Conservation (phyloP, 2,888 invertebrate species). For the Clivina fossor region DNA sequence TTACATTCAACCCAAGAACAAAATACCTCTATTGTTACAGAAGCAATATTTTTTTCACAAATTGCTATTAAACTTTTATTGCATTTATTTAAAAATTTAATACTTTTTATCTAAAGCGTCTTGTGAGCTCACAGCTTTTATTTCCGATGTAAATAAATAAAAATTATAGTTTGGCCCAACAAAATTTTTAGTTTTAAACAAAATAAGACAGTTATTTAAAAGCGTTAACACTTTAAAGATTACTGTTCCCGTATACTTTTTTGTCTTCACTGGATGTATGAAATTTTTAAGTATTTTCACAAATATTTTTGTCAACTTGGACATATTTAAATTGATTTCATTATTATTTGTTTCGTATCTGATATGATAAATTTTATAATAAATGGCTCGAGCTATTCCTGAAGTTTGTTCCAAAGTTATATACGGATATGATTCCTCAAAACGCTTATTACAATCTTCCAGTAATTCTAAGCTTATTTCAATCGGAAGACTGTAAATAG, state of each 20-base stretch:
- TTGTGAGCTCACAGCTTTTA: conserved; percentile 4
- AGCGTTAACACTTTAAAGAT: conserved; percentile 17
- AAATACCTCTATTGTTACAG: conserved; percentile 23
- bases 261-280: conserved; percentile 16
- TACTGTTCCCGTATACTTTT: conserved; percentile 26
- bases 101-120: conserved; percentile 1
- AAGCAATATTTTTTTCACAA: conserved; percentile 16
- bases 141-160: conserved; percentile 14
- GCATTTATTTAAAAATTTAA: conserved; percentile 9
- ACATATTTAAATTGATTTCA: not conserved
- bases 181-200: conserved; percentile 17
- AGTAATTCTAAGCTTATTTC: conserved; percentile 25
- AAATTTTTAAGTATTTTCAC: conserved; percentile 21
- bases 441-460: conserved; percentile 13
- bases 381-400: conserved; percentile 18
- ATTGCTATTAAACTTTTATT: conserved; percentile 22
- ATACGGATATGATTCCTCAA: conserved; percentile 22
- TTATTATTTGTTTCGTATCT: conserved; percentile 12
- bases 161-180: conserved; percentile 18
- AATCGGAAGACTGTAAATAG: conserved; percentile 19
- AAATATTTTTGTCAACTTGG: conserved; percentile 18
- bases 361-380: conserved; percentile 24
- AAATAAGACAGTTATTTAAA: conserved; percentile 14
- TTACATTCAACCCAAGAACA: conserved; percentile 27
- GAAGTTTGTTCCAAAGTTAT: conserved; percentile 18